Evolutionary conservation across 1,140 invertebrate genomes (phyloP).

Genomic region (Armadillidium nasatum): DNA sequence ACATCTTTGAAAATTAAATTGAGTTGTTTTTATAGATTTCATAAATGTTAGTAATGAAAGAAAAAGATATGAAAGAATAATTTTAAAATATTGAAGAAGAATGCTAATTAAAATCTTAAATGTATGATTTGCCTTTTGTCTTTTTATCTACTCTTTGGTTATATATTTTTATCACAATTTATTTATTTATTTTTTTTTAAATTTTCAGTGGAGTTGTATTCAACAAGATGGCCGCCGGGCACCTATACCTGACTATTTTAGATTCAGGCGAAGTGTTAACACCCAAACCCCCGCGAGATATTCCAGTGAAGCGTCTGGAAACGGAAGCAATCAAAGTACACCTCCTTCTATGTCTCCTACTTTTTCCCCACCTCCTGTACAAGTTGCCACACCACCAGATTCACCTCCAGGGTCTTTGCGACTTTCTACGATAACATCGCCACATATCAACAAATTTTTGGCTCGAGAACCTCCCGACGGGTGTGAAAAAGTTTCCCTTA

Average conservation of each 20-base stretch:
- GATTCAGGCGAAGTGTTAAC: slow-evolving; percentile 69
- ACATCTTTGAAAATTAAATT: too few relatives aligned
- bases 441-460: slow-evolving; percentile 75
- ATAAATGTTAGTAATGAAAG: too few relatives aligned
- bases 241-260: slow-evolving; percentile 68
- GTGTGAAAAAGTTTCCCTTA: slow-evolving; percentile 67
- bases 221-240: slow-evolving; percentile 78
- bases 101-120: too few relatives aligned
- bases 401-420: slow-evolving; percentile 51
- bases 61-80: too few relatives aligned
- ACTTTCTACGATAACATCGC: slow-evolving; percentile 58
- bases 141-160: slow-evolving; percentile 8
- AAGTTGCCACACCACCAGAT: slow-evolving; percentile 48
- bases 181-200: slow-evolving; percentile 27
- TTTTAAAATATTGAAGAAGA: too few relatives aligned
- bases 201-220: slow-evolving; percentile 50
- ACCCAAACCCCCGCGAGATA: slow-evolving; percentile 65
- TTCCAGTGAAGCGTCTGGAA: slow-evolving; percentile 28
- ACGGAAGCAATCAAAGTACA: slow-evolving; percentile 53
- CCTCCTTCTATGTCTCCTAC: slow-evolving; percentile 56
- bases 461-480: slow-evolving; percentile 80
- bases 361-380: slow-evolving; percentile 34
- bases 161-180: too few relatives aligned
- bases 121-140: background rate
- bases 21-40: too few relatives aligned